Evolutionary conservation across 2,113 vertebrate species (phyloP).

Genomic region (Lophochroa leadbeateri): DNA sequence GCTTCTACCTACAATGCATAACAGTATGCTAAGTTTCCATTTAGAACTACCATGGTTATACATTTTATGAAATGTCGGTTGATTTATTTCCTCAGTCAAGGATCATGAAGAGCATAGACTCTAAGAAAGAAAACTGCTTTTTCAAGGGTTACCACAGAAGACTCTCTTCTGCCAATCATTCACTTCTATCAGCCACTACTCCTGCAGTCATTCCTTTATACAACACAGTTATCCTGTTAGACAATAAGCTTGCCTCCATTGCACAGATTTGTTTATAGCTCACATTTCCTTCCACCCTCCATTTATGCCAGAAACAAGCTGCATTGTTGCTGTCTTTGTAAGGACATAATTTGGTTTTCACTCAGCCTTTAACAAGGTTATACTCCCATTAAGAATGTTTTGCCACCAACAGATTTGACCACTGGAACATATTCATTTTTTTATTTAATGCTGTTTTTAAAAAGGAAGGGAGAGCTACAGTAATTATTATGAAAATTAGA

Average conservation of each 20-base stretch:
- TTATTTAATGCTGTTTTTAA: not conserved
- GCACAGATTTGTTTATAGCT: not conserved
- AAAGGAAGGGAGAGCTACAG: not conserved
- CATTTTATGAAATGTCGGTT: not conserved
- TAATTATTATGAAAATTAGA: conserved; percentile 37
- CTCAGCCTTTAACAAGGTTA: conserved; percentile 31
- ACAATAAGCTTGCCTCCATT: not conserved
- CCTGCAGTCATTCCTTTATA: not conserved
- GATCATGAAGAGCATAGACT: not conserved
- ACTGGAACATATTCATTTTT: not conserved
- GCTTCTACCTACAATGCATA: not conserved
- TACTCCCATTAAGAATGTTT: conserved; percentile 9
- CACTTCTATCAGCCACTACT: not conserved
- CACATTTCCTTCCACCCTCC: too few species aligned
- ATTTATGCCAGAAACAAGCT: not conserved
- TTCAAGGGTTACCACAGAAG: not conserved
- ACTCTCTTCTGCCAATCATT: not conserved
- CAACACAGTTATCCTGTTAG: not conserved
- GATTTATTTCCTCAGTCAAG: not conserved
- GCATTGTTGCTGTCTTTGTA: not conserved
- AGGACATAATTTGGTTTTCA: not conserved
- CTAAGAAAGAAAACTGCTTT: not conserved
- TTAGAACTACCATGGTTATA: not conserved
- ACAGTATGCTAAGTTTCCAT: not conserved
- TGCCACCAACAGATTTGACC: conserved; percentile 19